Evolutionary conservation across 2,888 invertebrate genomes (phyloP), one percentile per base, ranked within the genome.

Genomic region (Tortrix viridana): DNA sequence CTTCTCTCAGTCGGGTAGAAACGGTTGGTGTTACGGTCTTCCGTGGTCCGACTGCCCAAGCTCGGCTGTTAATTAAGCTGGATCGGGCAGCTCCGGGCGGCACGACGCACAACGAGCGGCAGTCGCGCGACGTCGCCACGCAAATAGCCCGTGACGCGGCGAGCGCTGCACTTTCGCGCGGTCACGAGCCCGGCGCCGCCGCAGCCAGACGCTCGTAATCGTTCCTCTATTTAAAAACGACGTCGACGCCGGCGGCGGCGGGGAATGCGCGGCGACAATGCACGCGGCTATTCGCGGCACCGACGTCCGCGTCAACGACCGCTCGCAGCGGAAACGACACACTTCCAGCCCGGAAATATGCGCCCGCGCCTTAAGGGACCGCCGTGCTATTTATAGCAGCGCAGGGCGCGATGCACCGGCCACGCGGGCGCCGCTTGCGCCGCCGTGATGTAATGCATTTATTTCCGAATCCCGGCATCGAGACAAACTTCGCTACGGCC

Each of bases 261-360:
- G 87, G 86, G 88, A 89, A 88, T 88, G 89, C 82, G 86, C 66
- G 61, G 65, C 64, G 65, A 67, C 65, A 66, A 65, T 66, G 67
- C 65, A 64, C 61, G 67, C 61, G 67, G 62, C 60, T 64, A 65
- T 65, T 65, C 77, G 62, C 80, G 81, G 83, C 86, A 88, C 85
- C 80, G 59, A 49, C 55, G 53, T 78, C 80, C 81, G 85, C 87
- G 90, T 89, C 90, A 90, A 89, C 87, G 91, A 90, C 90, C 91
- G 89, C 86, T 79, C 81, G 81, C 85, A 82, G 81, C 91, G 91
- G 91, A 91, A 92, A 87, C 89, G 89, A 83, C 89, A 88, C 87
- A 90, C 90, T 91, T 90, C 90, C 90, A 90, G 89, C 89, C 90
- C 91, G 91, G 91, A 92, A 92, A 88, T 84, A 82, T 82, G 82